A percentile compares a stretch with the other conserved stretches of the same genome.
phyloP scores from a whole-genome alignment of 2,113 vertebrate genomes.

The Thymallus thymallus region DNA sequence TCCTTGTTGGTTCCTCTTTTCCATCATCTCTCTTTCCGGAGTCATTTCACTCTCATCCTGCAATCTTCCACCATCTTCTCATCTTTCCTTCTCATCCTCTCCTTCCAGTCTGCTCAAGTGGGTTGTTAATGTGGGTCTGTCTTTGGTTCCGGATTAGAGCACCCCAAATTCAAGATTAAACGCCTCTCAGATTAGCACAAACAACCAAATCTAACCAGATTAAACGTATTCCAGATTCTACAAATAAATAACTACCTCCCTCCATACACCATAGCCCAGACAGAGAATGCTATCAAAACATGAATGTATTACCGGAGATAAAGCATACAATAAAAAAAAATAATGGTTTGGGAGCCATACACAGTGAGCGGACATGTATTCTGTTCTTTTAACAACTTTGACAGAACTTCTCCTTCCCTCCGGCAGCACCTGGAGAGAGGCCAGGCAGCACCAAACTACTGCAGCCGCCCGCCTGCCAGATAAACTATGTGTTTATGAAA shows the following conservation, averaged over 20 bases:
- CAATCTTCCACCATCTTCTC: constrained; percentile 9
- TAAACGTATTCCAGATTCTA: not conserved
- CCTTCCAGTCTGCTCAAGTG: not conserved
- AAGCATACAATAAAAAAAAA: too few species aligned
- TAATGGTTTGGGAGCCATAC: too few species aligned
- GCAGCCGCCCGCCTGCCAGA: not conserved
- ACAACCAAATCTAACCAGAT: not conserved
- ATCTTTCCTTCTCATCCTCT: not conserved
- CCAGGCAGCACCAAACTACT: not conserved
- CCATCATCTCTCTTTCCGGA: constrained; percentile 11
- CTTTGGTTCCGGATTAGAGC: not conserved
- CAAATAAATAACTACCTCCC: not conserved
- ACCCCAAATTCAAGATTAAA: not conserved
- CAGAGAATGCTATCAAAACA: too few species aligned
- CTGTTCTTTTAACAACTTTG: too few species aligned
- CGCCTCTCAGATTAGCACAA: not conserved
- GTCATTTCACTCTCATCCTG: constrained; percentile 24
- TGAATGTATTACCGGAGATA: too few species aligned
- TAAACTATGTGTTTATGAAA: constrained; percentile 20
- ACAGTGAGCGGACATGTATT: too few species aligned
- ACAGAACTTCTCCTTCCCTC: not conserved
- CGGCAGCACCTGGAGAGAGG: constrained; percentile 1
- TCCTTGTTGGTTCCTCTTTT: constrained; percentile 19
- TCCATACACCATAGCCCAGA: not conserved
- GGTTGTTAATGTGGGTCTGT: not conserved